Evolutionary conservation across 35 echinoderm and acorn worm species (phyloP).

Genomic region (Stichopus chloronotus): DNA sequence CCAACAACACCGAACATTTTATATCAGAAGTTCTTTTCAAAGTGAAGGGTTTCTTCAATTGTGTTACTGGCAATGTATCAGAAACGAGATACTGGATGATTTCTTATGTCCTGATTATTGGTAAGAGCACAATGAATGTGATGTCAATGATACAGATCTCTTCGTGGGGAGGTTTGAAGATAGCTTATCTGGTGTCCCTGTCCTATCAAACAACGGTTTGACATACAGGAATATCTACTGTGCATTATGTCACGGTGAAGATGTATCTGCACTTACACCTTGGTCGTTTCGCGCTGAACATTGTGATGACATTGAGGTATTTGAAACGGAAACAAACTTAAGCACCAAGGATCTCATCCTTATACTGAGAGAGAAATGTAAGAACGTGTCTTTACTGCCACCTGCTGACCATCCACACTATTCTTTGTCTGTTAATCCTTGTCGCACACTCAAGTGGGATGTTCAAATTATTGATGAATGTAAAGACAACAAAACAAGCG

Average conservation of each 20-base stretch:
- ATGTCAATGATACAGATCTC: not conserved
- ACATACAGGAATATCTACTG: constrained; percentile 45
- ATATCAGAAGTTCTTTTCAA: not conserved
- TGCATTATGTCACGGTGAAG: constrained; percentile 12
- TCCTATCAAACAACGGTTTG: not conserved
- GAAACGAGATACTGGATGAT: constrained; percentile 35
- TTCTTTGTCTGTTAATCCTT: constrained; percentile 1
- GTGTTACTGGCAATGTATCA: constrained; percentile 4
- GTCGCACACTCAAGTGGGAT: not conserved
- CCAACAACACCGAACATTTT: not conserved
- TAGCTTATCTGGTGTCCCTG: not conserved
- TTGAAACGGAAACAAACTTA: not conserved
- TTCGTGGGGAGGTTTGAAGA: constrained; percentile 2
- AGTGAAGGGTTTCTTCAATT: not conserved
- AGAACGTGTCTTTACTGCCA: not conserved
- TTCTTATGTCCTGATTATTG: constrained; percentile 42
- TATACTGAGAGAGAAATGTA: not conserved
- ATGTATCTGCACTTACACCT: not conserved
- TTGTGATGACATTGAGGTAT: not conserved
- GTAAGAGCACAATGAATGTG: constrained; percentile 29
- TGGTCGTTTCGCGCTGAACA: constrained; percentile 16
- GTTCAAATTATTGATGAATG: not conserved
- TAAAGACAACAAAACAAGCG: not conserved
- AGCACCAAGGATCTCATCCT: not conserved
- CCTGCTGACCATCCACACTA: not conserved